These are phyloP conservation scores for Hyaena hyaena DNA, from an alignment of 2,113 vertebrate genomes.

Conservation along the genomic window DNA sequence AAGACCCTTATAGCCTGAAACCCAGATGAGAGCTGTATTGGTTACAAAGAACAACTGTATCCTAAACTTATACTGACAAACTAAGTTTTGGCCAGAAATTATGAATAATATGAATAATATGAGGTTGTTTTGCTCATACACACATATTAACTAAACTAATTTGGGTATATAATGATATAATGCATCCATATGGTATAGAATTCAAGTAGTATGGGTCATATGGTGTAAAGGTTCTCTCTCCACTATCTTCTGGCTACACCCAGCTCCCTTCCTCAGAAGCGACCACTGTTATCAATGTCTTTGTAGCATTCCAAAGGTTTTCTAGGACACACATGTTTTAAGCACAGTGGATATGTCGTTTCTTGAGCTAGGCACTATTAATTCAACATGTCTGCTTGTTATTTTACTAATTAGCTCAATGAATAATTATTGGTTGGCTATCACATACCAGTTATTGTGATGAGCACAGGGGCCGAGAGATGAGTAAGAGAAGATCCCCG, in stretches of 20 bases:
- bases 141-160: not conserved
- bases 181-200: not conserved
- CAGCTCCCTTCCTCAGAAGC: not conserved
- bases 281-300: not conserved
- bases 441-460: not conserved
- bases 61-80: not conserved
- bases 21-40: not conserved
- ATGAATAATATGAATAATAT: not conserved
- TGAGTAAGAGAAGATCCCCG: not conserved
- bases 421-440: not conserved
- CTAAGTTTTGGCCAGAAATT: not conserved
- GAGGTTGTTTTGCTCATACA: not conserved
- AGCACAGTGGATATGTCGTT: conserved; percentile 15
- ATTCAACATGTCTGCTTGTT: not conserved
- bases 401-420: conserved; percentile 15
- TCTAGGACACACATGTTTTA: conserved; percentile 13
- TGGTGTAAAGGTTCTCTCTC: not conserved
- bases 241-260: not conserved
- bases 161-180: not conserved
- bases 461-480: not conserved
- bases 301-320: not conserved
- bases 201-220: not conserved
- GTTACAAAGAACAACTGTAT: not conserved
- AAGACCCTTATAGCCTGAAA: not conserved
- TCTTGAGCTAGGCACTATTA: not conserved